These are phyloP conservation scores for Platyscapa corneri DNA, from an alignment of 1,140 invertebrate species.

Conservation along the genomic window DNA sequence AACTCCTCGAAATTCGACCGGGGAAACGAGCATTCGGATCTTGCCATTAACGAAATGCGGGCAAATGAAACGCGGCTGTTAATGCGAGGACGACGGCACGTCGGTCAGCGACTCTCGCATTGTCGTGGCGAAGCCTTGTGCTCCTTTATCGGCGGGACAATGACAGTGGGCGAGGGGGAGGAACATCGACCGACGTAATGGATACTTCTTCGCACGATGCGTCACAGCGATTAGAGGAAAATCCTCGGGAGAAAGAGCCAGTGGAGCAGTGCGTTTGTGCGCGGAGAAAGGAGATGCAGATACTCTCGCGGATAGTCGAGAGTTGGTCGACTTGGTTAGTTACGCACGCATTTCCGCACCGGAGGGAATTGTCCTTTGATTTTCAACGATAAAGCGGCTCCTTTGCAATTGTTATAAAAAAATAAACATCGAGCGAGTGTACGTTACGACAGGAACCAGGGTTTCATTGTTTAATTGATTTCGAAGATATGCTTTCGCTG, in stretches of 20 bases:
- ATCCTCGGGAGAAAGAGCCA: background rate
- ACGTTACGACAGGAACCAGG: background rate
- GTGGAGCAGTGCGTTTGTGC: background rate
- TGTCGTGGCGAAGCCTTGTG: background rate
- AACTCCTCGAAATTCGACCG: too few species aligned
- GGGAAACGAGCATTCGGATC: too few species aligned
- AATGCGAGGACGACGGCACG: too few species aligned
- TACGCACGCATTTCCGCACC: too few species aligned
- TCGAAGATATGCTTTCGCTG: background rate
- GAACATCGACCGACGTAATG: background rate
- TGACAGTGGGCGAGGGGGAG: background rate
- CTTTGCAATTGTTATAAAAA: background rate
- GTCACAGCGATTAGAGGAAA: slow-evolving; percentile 1
- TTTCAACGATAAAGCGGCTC: background rate
- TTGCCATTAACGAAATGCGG: background rate
- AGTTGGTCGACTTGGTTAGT: too few species aligned
- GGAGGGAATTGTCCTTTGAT: too few species aligned
- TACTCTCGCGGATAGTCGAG: too few species aligned
- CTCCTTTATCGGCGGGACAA: slow-evolving; percentile 31
- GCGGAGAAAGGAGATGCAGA: too few species aligned
- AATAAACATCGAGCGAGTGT: too few species aligned
- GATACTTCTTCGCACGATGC: slow-evolving; percentile 11
- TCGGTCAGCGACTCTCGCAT: background rate
- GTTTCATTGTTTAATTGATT: background rate
- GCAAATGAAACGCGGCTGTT: background rate